These are phyloP conservation scores for Scrobipalpa costella DNA, from an alignment of 2,888 invertebrate species.

Conservation along the genomic window DNA sequence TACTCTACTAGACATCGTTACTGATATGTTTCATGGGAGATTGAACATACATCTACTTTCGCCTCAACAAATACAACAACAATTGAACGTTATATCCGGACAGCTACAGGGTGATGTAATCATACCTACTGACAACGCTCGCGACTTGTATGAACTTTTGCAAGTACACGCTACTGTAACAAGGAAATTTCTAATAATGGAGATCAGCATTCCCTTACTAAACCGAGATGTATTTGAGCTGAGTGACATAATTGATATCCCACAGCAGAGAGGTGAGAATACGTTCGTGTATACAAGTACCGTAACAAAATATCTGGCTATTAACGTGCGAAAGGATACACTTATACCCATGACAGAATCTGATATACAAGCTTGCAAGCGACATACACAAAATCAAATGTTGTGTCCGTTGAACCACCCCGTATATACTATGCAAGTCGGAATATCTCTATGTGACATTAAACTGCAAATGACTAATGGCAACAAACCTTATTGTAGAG, in stretches of 20 bases:
- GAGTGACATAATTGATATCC: neutral
- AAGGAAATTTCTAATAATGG: neutral
- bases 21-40: no score
- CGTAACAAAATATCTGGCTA: neutral
- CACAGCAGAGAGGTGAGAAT: neutral
- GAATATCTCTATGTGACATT: neutral
- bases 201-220: neutral
- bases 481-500: neutral
- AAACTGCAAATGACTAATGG: neutral
- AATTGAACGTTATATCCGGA: neutral
- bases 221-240: neutral
- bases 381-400: conserved; percentile 3
- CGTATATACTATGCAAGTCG: conserved; percentile 10
- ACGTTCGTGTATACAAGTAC: neutral
- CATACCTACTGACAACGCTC: neutral
- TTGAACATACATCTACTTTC: no score
- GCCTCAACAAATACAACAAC: no score
- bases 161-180: neutral
- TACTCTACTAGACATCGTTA: no score
- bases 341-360: neutral
- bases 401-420: neutral
- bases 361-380: neutral
- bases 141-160: neutral
- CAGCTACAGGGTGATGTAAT: neutral
- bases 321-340: neutral